Evolutionary conservation across 92 coral and sea anemone species (phyloP), one percentile per base, ranked within the genome.

Genomic region (Parazoanthus darwini): DNA sequence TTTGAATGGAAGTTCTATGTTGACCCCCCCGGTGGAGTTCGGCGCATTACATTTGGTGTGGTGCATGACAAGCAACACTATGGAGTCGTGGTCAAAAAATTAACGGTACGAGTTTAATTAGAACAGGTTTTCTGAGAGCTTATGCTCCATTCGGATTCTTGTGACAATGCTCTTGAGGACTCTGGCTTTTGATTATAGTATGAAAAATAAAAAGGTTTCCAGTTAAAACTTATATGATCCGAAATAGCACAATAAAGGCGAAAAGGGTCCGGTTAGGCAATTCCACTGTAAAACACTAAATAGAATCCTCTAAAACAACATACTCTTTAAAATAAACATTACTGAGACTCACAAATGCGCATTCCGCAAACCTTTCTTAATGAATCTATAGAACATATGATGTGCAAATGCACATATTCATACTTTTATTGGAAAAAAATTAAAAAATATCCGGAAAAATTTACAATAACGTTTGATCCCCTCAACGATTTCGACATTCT

Each of bases 1-100:
- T 84, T 84, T 71, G 87, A 84, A 71, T 84, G 87, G 87, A 70
- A 44, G 23, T 84, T 42, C 23, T 3, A 18, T 48, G 87, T 84
- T 29, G 78, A 84, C 9, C 87, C 87, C 78, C 79, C 87, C 7
- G 48, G 70, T 20, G 87, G 78, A 26, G 8, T 84, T 26, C 43
- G 35, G 43, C 44, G n/a, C 66, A 23, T 84, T 5, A 74, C 78
- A 14, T 84, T 84, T 84, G 87, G 87, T 15, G 87, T 84, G 42
- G 66, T 39, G 25, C 66, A 84, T 6, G 78, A 48, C 22, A 23
- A 37, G 9, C 25, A 26, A 5, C 39, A 42, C 23, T 42, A 70
- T 33, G 87, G 87, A 84, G 37, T 84, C 16, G 44, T 84, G 18
- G 39, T 84, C 10, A 84, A 71, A 33, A 29, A 84, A 70, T 29